Conservation (phyloP, 2,797 vertebrate species). For the Coregonus sp. region DNA sequence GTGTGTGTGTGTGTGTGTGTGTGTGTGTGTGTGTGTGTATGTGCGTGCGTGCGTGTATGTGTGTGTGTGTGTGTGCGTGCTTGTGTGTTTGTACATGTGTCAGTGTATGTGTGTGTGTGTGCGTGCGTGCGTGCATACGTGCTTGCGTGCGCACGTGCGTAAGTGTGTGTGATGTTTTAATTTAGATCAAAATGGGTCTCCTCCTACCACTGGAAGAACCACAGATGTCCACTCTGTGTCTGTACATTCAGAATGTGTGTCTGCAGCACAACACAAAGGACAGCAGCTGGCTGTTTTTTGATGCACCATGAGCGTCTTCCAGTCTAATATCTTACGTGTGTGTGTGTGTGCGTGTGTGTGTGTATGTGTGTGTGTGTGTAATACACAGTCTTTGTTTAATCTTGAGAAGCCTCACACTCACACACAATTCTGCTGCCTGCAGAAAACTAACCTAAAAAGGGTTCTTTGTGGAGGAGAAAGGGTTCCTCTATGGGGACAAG, state of each 20-base stretch:
- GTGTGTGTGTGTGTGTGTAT: slow-evolving; percentile 36
- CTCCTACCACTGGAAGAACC: slow-evolving; percentile 45
- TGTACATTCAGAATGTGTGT: slow-evolving; percentile 51
- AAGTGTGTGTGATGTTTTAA: slow-evolving; percentile 44
- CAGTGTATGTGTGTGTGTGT: no score
- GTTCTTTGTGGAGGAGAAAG: background rate
- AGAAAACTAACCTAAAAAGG: background rate
- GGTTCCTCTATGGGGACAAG: background rate
- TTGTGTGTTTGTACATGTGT: slow-evolving; percentile 52
- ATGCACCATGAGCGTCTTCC: slow-evolving; percentile 60
- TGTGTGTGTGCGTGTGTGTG: background rate
- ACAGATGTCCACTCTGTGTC: slow-evolving; percentile 71
- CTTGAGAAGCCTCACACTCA: background rate
- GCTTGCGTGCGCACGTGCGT: slow-evolving; percentile 41
- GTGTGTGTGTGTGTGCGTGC: slow-evolving; percentile 30
- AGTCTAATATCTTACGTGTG: slow-evolving; percentile 48
- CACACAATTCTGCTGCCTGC: background rate
- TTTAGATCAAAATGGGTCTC: slow-evolving; percentile 64
- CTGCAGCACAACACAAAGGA: slow-evolving; percentile 55
- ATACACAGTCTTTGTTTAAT: background rate
- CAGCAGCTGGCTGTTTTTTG: slow-evolving; percentile 71
- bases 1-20: background rate
- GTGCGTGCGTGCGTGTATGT: slow-evolving; percentile 47
- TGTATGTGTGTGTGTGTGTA: background rate
- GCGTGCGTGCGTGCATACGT: slow-evolving; percentile 13